Conservation (phyloP, 2,888 invertebrate genomes). For the Dynastes grantii region DNA sequence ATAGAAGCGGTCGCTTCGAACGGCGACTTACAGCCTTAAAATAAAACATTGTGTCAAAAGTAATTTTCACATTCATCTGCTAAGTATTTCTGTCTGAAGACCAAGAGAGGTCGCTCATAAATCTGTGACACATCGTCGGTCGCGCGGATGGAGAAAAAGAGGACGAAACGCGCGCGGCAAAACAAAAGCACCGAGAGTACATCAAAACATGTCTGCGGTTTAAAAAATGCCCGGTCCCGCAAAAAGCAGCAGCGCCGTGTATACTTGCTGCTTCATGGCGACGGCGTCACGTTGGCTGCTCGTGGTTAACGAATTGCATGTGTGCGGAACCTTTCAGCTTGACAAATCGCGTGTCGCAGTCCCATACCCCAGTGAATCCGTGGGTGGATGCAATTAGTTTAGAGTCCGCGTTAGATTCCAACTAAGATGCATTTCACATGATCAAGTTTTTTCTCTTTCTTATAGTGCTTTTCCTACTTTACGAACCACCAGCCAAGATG, state of each 20-base stretch:
- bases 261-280: conserved; percentile 62
- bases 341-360: conserved; percentile 69
- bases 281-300: conserved; percentile 70
- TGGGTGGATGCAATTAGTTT: conserved; percentile 66
- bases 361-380: conserved; percentile 58
- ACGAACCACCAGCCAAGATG: neutral
- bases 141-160: conserved; percentile 42
- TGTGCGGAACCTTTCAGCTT: conserved; percentile 71
- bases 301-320: conserved; percentile 70
- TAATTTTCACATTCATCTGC: conserved; percentile 64
- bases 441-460: conserved; percentile 37
- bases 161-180: conserved; percentile 56
- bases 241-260: conserved; percentile 64
- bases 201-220: conserved; percentile 68
- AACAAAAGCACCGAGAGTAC: conserved; percentile 66
- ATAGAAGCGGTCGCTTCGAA: neutral
- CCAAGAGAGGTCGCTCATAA: conserved; percentile 62
- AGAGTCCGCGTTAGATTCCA: conserved; percentile 54
- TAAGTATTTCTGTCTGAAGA: conserved; percentile 60
- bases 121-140: conserved; percentile 65
- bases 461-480: neutral
- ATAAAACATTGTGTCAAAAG: conserved; percentile 50
- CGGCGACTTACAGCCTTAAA: conserved; percentile 34
- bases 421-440: conserved; percentile 49
- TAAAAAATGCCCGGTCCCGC: conserved; percentile 67